Percentiles rank a stretch among this genome's conserved stretches.
phyloP scores from a whole-genome alignment of 1,140 invertebrate species.

The Zaprionus capensis region DNA sequence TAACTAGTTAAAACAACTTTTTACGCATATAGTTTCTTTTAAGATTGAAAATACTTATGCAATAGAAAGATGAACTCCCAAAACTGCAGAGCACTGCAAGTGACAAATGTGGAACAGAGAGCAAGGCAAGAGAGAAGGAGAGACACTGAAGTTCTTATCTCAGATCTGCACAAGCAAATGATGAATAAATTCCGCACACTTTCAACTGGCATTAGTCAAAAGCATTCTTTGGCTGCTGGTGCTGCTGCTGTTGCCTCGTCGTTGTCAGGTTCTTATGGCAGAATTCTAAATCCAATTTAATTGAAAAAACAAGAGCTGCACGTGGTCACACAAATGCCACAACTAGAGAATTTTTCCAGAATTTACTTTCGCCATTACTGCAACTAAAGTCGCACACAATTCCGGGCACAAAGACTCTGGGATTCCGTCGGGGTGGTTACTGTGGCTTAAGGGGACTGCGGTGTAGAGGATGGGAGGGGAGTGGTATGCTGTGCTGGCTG shows the following conservation, averaged over 20 bases:
- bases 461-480: not conserved
- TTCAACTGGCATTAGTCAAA: not conserved
- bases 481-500: not conserved
- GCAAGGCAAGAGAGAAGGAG: no score
- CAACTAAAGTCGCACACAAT: slow-evolving; percentile 45
- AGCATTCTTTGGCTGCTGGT: not conserved
- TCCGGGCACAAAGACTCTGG: slow-evolving; percentile 20
- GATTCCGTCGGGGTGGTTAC: not conserved
- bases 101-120: not conserved
- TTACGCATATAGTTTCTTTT: slow-evolving; percentile 4
- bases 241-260: not conserved
- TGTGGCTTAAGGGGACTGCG: not conserved
- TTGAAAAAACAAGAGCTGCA: slow-evolving; percentile 58
- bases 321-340: slow-evolving; percentile 37
- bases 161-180: not conserved
- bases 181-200: slow-evolving; percentile 18
- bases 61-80: not conserved
- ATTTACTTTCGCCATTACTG: slow-evolving; percentile 50
- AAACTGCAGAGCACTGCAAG: not conserved
- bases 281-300: slow-evolving; percentile 57
- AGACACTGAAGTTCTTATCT: not conserved
- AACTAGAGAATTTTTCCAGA: slow-evolving; percentile 38
- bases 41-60: not conserved
- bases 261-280: not conserved
- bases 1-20: slow-evolving; percentile 32